Conservation (phyloP, 2,113 vertebrate genomes). For the Oxygymnocypris stewartii region DNA sequence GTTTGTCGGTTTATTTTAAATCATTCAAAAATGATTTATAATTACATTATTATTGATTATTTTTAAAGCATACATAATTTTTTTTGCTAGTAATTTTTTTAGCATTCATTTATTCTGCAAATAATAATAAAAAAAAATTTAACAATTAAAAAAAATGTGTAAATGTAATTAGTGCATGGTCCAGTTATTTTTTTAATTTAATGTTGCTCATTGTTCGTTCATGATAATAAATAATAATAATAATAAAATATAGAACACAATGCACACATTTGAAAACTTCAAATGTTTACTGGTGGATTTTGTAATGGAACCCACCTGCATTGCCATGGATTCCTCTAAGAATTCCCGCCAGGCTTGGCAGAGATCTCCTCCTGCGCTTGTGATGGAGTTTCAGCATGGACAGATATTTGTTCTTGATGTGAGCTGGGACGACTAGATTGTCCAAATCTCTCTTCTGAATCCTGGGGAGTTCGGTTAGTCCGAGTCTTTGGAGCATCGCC, state of each 20-base stretch:
- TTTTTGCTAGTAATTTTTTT: too few species aligned
- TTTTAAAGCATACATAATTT: background rate
- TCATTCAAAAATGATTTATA: background rate
- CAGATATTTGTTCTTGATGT: conserved; percentile 75
- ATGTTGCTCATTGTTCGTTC: background rate
- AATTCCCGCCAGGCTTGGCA: conserved; percentile 78
- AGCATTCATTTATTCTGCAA: too few species aligned
- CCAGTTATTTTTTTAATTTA: background rate
- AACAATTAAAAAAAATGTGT: background rate
- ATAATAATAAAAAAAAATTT: too few species aligned
- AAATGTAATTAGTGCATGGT: background rate
- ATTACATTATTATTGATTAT: background rate
- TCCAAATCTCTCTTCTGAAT: conserved; percentile 71
- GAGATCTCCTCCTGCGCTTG: conserved; percentile 72
- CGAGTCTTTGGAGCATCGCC: conserved; percentile 72
- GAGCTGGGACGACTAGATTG: conserved; percentile 73
- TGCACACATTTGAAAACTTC: too few species aligned
- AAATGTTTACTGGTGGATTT: too few species aligned
- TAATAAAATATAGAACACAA: background rate
- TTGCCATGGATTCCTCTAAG: conserved; percentile 73
- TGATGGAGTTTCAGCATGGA: conserved; percentile 75
- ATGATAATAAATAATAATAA: background rate
- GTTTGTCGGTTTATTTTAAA: too few species aligned
- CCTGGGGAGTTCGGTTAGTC: conserved; percentile 71
- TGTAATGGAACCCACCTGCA: conserved; percentile 66